Percentiles rank a stretch among this genome's conserved stretches.
phyloP scores from a whole-genome alignment of 2,113 vertebrate species.

The Vidua macroura region DNA sequence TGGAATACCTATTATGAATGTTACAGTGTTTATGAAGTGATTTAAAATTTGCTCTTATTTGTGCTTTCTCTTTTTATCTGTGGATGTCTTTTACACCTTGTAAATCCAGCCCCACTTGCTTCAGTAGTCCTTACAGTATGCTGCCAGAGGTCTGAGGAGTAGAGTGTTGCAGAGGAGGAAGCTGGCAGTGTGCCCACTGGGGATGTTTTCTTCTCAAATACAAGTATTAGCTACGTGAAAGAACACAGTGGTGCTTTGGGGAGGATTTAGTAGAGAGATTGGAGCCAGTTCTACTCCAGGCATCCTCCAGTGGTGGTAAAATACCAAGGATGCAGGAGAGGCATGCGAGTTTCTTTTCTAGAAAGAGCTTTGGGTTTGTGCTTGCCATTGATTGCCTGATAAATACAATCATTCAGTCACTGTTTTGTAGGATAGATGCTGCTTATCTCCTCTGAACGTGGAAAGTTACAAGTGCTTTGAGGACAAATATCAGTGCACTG shows the following conservation, averaged over 20 bases:
- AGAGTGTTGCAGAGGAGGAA: neutral
- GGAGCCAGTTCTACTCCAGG: neutral
- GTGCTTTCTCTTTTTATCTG: neutral
- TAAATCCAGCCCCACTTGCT: neutral
- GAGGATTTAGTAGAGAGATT: neutral
- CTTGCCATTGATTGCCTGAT: neutral
- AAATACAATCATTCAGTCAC: neutral
- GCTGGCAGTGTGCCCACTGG: conserved; percentile 4
- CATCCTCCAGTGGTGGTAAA: neutral
- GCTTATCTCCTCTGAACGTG: neutral
- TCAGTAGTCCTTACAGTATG: neutral
- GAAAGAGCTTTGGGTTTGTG: neutral
- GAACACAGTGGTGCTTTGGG: neutral
- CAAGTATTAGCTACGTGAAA: neutral
- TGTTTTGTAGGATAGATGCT: neutral
- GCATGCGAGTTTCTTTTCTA: neutral
- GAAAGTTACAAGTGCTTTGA: conserved; percentile 13
- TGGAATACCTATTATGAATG: neutral
- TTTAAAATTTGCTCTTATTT: neutral
- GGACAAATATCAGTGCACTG: neutral
- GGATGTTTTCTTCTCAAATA: conserved; percentile 8
- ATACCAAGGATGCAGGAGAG: neutral
- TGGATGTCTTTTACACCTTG: neutral
- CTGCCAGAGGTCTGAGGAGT: neutral
- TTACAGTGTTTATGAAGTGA: neutral